Conservation (phyloP, 2,113 vertebrate species). For the Isurus oxyrinchus region DNA sequence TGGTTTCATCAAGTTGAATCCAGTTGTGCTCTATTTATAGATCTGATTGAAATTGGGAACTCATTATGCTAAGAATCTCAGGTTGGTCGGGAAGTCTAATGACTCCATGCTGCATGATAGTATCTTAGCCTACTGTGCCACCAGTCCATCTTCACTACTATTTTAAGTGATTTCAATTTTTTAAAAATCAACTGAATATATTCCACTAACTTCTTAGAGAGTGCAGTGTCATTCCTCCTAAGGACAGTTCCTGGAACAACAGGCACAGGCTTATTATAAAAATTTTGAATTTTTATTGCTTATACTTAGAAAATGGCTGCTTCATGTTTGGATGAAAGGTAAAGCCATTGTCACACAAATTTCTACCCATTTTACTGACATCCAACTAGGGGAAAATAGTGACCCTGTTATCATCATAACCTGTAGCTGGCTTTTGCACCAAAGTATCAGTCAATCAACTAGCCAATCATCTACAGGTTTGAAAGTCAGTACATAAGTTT, state of each 20-base stretch:
- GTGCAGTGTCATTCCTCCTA: no score
- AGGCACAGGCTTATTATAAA: not conserved
- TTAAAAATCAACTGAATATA: not conserved
- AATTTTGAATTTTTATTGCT: not conserved
- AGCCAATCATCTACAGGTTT: not conserved
- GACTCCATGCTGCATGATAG: not conserved
- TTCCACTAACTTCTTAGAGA: not conserved
- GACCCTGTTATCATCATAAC: not conserved
- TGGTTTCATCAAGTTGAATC: not conserved
- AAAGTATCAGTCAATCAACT: slow-evolving; percentile 1
- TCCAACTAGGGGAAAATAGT: not conserved
- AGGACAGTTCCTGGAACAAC: not conserved
- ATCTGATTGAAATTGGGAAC: not conserved
- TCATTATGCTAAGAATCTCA: slow-evolving; percentile 18
- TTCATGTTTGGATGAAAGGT: not conserved
- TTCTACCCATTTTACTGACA: not conserved
- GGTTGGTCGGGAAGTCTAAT: not conserved
- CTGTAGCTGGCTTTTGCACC: not conserved
- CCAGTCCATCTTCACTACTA: not conserved
- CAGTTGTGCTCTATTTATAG: not conserved
- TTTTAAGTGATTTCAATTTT: slow-evolving; percentile 12
- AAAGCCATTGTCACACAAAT: not conserved
- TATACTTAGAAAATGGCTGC: not conserved
- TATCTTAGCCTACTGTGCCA: not conserved
- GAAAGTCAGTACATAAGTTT: slow-evolving; percentile 5